Conservation (phyloP, 2,113 vertebrate species). For the Phalacrocorax aristotelis region DNA sequence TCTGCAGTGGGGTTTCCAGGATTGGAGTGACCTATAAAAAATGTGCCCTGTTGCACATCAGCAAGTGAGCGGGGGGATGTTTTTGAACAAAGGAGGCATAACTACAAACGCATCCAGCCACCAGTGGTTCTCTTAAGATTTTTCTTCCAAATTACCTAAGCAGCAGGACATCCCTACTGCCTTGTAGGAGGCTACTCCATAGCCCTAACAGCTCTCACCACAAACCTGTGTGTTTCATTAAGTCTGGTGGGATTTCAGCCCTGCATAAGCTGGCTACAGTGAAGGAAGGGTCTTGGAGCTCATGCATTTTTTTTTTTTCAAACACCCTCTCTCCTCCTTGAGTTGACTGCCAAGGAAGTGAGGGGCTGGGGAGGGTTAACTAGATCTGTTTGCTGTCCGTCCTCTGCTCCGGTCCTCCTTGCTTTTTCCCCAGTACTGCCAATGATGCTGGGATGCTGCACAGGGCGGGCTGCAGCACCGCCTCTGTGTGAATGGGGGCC, state of each 20-base stretch:
- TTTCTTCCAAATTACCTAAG: background rate
- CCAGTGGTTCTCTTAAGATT: background rate
- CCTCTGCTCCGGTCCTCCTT: background rate
- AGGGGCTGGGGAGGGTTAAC: rapidly evolving
- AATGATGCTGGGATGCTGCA: rapidly evolving
- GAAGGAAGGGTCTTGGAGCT: background rate
- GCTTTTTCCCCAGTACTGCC: background rate
- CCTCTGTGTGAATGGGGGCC: background rate
- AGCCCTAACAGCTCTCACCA: background rate
- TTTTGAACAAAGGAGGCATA: background rate
- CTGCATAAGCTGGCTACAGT: background rate
- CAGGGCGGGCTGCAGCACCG: rapidly evolving
- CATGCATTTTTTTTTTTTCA: background rate
- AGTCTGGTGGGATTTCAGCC: background rate
- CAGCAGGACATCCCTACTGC: background rate
- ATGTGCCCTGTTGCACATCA: background rate
- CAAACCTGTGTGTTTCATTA: background rate
- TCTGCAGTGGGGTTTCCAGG: background rate
- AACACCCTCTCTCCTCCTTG: background rate
- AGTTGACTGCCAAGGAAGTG: rapidly evolving
- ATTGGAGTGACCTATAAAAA: background rate
- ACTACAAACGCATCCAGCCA: background rate
- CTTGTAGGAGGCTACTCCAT: background rate
- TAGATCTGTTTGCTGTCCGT: background rate
- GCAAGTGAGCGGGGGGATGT: background rate